phyloP scores from a whole-genome alignment of 2,797 vertebrate species.

The Clarias pachynema region DNA sequence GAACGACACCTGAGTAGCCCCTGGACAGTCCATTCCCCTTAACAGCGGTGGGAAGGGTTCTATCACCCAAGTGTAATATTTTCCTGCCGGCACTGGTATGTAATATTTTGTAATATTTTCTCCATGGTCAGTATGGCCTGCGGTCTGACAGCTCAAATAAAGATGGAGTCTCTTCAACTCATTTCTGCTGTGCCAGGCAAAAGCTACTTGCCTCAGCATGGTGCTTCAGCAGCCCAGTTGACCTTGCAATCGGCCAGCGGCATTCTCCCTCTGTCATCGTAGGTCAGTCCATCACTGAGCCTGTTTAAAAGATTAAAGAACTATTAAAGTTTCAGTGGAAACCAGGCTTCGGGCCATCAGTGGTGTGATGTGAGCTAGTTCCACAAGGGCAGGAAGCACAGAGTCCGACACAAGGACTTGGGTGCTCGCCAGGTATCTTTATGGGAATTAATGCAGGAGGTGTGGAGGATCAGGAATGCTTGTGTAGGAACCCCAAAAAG shows the following conservation, averaged over 20 bases:
- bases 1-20: constrained; percentile 5
- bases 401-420: constrained; percentile 30
- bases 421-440: constrained; percentile 40
- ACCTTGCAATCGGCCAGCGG: constrained; percentile 26
- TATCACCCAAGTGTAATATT: constrained; percentile 21
- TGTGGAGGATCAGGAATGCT: constrained; percentile 2
- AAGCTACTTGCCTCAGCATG: constrained; percentile 39
- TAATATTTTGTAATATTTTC: constrained; percentile 37
- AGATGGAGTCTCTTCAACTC: constrained; percentile 43
- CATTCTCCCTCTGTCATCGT: constrained; percentile 34
- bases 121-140: constrained; percentile 23
- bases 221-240: background rate
- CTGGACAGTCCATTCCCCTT: constrained; percentile 28
- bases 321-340: constrained; percentile 58
- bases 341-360: constrained; percentile 38
- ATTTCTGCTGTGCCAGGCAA: constrained; percentile 50
- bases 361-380: constrained; percentile 46
- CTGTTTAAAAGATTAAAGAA: constrained; percentile 58
- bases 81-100: constrained; percentile 29
- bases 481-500: too few relatives aligned
- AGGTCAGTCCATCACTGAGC: constrained; percentile 44
- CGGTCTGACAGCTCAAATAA: constrained; percentile 46
- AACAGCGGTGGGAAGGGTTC: constrained; percentile 4
- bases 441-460: constrained; percentile 40
- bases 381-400: constrained; percentile 16